phyloP scores from a whole-genome alignment of 2,888 invertebrate species.

The Tyria jacobaeae region DNA sequence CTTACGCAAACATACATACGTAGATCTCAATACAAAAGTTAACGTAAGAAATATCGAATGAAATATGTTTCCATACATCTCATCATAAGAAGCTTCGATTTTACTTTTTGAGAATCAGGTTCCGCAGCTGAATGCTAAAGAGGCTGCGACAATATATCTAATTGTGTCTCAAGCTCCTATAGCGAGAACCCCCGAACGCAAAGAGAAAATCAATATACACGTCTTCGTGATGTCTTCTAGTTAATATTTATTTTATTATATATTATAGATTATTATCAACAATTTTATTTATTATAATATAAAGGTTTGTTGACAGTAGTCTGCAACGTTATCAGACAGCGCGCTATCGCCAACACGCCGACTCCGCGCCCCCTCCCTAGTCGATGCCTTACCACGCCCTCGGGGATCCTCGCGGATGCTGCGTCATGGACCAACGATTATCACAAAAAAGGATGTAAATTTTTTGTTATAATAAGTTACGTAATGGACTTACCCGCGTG shows the following conservation, averaged over 20 bases:
- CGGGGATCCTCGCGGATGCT: conserved; percentile 66
- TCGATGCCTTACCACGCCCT: conserved; percentile 79
- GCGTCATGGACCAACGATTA: conserved; percentile 63
- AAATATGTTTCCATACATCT: not conserved
- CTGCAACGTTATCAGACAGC: conserved; percentile 76
- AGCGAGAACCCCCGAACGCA: conserved; percentile 57
- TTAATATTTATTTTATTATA: conserved; percentile 53
- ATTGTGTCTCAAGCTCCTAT: conserved; percentile 53
- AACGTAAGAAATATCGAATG: conserved; percentile 20
- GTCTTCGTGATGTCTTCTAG: conserved; percentile 65
- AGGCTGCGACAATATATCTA: conserved; percentile 70
- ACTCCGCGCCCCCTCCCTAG: conserved; percentile 67
- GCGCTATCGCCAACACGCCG: conserved; percentile 73
- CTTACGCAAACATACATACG: too few species aligned
- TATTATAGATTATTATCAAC: conserved; percentile 45
- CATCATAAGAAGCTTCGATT: conserved; percentile 15
- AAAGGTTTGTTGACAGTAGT: conserved; percentile 82
- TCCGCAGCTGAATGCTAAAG: conserved; percentile 67
- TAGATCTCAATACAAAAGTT: conserved; percentile 16
- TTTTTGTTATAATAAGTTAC: conserved; percentile 43
- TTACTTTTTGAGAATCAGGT: conserved; percentile 34
- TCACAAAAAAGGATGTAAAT: conserved; percentile 21
- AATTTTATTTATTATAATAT: conserved; percentile 59
- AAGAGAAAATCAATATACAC: conserved; percentile 77
- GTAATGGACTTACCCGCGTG: conserved; percentile 77